Conservation (phyloP, 2,797 vertebrate species). For the Petrocephalus sullivani region DNA sequence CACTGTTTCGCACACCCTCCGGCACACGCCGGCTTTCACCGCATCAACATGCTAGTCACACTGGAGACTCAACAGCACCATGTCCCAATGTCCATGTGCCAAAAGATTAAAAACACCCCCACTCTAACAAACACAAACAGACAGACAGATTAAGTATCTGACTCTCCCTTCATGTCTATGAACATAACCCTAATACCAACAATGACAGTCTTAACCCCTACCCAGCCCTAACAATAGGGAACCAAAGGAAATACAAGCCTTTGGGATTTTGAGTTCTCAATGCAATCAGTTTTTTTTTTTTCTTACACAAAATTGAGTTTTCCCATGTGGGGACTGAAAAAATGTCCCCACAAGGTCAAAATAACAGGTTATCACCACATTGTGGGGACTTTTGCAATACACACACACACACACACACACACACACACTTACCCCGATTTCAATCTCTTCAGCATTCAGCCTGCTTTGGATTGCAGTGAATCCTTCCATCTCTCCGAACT, state of each 20-base stretch:
- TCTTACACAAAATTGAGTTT: no score
- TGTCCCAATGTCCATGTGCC: background rate
- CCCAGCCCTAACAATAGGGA: background rate
- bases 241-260: background rate
- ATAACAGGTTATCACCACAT: background rate
- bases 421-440: constrained; percentile 76
- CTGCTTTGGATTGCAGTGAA: constrained; percentile 93
- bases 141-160: background rate
- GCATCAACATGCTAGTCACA: background rate
- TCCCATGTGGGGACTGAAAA: background rate
- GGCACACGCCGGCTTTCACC: background rate
- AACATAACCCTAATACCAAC: background rate
- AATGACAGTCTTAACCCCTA: background rate
- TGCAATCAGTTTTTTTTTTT: no score
- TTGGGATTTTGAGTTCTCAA: no score
- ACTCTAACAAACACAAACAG: background rate
- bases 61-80: background rate
- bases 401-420: background rate
- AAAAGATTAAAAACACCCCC: background rate
- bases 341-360: background rate
- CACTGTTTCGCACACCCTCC: background rate
- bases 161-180: background rate
- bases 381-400: background rate
- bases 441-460: constrained; percentile 86
- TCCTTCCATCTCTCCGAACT: constrained; percentile 97